These are phyloP conservation scores for Rhegmatorhina hoffmannsi DNA, from an alignment of 2,113 vertebrate species.

Conservation along the genomic window DNA sequence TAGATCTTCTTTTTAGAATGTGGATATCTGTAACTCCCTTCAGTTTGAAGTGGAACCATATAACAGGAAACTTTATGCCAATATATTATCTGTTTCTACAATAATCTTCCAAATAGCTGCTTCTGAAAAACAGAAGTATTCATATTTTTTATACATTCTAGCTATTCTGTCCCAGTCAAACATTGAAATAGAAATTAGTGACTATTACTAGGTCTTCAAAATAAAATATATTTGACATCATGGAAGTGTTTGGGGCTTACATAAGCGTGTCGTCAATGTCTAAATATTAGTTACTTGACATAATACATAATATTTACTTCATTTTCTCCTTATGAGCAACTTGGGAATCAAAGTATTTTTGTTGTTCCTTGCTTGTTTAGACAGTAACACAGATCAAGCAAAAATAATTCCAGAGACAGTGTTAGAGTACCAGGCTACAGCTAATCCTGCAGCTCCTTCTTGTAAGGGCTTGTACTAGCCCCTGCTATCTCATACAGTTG, in stretches of 20 bases:
- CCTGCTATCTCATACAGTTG: neutral
- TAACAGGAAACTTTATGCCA: neutral
- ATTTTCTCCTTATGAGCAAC: neutral
- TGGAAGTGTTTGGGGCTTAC: neutral
- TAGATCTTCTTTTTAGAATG: neutral
- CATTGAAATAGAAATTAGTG: neutral
- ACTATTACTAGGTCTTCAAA: neutral
- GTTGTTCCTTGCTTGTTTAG: neutral
- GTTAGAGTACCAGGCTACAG: neutral
- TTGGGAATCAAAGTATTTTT: neutral
- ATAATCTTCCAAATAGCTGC: neutral
- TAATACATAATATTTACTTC: neutral
- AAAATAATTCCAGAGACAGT: neutral
- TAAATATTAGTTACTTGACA: neutral
- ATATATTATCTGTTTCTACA: neutral
- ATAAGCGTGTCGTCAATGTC: neutral
- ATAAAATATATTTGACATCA: neutral
- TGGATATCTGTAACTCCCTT: neutral
- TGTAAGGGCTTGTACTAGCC: accelerated
- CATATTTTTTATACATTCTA: neutral
- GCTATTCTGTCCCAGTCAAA: neutral
- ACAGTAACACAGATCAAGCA: neutral
- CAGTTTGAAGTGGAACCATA: neutral
- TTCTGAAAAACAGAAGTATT: neutral
- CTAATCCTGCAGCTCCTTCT: neutral